These are phyloP conservation scores for Drepana falcataria DNA, from an alignment of 2,888 invertebrate genomes.

Conservation along the genomic window DNA sequence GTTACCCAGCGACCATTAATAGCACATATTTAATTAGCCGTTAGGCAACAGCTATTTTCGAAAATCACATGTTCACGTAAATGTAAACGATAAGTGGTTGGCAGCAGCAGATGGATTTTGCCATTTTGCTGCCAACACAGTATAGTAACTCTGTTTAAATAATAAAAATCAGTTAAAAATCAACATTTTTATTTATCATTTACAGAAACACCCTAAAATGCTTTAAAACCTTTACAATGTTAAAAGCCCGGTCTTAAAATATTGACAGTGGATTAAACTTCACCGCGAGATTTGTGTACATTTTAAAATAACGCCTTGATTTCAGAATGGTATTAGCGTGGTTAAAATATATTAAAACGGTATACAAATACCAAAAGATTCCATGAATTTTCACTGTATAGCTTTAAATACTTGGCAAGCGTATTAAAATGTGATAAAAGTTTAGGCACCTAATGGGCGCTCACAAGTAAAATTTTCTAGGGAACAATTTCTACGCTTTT, in stretches of 20 bases:
- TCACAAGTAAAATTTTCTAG: constrained; percentile 40
- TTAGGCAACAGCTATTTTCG: no score
- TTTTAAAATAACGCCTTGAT: not conserved
- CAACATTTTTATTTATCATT: constrained; percentile 43
- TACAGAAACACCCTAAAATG: constrained; percentile 32
- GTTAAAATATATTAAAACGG: no score
- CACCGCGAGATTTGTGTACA: no score
- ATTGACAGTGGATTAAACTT: no score
- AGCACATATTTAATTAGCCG: no score
- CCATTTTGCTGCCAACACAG: constrained; percentile 35
- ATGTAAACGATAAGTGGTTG: no score
- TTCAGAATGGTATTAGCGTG: no score
- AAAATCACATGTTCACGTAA: no score
- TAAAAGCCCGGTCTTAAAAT: constrained; percentile 35
- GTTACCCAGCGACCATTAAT: no score
- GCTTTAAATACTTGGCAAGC: constrained; percentile 20
- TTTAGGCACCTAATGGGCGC: constrained; percentile 41
- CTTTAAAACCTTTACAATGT: constrained; percentile 46
- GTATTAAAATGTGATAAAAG: constrained; percentile 56
- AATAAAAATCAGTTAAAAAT: constrained; percentile 53
- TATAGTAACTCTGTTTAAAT: no score
- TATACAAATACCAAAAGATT: no score
- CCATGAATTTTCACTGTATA: not conserved
- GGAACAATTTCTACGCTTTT: no score
- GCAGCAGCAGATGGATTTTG: constrained; percentile 14